phyloP scores from a whole-genome alignment of 2,797 vertebrate species.

The Prionace glauca region DNA sequence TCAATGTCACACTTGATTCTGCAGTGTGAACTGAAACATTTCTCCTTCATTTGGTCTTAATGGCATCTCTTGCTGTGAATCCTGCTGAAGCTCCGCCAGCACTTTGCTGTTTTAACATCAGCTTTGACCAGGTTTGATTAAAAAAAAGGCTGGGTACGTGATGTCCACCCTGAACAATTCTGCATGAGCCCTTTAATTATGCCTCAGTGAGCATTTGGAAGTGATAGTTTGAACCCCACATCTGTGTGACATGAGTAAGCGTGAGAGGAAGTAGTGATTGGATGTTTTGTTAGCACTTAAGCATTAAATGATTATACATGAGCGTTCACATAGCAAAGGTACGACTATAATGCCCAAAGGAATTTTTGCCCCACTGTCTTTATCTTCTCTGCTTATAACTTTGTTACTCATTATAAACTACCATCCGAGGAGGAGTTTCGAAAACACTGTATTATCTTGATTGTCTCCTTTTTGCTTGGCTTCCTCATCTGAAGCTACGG shows the following conservation, averaged over 20 bases:
- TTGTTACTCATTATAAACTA: conserved; percentile 2
- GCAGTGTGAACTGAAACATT: background rate
- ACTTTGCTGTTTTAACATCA: background rate
- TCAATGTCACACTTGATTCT: background rate
- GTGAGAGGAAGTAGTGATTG: background rate
- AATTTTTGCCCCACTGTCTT: conserved; percentile 28
- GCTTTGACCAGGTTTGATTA: background rate
- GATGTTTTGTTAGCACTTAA: background rate
- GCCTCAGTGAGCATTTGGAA: background rate
- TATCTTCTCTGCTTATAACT: conserved; percentile 12
- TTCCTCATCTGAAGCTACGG: background rate
- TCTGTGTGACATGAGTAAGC: background rate
- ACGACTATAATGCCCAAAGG: background rate
- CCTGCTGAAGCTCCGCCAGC: background rate
- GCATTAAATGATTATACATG: background rate
- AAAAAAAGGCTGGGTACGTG: background rate
- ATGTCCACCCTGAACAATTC: background rate
- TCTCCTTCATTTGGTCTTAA: background rate
- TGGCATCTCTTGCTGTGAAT: background rate
- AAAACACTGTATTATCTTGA: conserved; percentile 32
- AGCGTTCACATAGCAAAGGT: background rate
- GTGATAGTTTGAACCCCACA: background rate
- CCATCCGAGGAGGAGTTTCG: conserved; percentile 21
- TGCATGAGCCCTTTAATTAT: background rate
- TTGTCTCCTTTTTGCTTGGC: conserved; percentile 15